Conservation (phyloP, 2,797 vertebrate genomes). For the Vireo griseus region DNA sequence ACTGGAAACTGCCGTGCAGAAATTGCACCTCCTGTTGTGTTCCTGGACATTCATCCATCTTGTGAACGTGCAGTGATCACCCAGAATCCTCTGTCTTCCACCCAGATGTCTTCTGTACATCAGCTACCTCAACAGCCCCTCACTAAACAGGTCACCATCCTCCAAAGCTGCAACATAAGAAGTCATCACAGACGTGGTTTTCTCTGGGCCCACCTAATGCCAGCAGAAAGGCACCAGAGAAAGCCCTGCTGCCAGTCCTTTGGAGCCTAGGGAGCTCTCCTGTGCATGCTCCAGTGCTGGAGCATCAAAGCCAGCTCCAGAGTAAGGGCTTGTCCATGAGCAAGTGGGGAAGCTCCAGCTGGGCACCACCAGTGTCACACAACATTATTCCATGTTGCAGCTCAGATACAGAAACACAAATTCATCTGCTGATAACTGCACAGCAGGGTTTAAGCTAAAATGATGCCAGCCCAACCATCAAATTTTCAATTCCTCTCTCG, state of each 20-base stretch:
- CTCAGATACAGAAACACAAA: background rate
- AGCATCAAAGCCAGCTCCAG: background rate
- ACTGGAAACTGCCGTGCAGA: background rate
- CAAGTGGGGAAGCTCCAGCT: background rate
- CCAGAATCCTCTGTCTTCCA: background rate
- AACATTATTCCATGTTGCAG: background rate
- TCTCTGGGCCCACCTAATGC: background rate
- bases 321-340: background rate
- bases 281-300: background rate
- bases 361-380: background rate
- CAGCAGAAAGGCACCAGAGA: background rate
- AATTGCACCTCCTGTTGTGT: background rate
- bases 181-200: background rate
- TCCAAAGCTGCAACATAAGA: background rate
- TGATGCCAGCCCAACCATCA: background rate
- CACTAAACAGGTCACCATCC: background rate
- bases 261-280: background rate
- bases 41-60: rapidly evolving
- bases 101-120: rapidly evolving
- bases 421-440: background rate
- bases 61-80: rapidly evolving
- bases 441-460: background rate
- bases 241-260: background rate
- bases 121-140: rapidly evolving
- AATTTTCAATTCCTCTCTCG: background rate